Evolutionary conservation across 2,797 vertebrate genomes (phyloP), one percentile per base, ranked within the genome.

Genomic region (Numenius phaeopus): DNA sequence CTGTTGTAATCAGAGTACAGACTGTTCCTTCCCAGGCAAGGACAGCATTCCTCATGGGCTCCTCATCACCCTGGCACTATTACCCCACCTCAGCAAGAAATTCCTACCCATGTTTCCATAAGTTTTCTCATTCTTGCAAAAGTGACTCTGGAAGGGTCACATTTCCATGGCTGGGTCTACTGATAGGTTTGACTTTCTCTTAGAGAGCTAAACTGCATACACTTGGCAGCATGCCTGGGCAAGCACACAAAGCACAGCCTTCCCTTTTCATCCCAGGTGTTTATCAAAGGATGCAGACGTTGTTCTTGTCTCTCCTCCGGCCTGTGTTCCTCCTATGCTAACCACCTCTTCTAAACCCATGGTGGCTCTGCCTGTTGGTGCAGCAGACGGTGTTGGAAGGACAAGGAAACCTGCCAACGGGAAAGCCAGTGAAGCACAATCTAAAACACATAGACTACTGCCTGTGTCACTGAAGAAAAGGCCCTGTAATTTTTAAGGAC

Each of bases 41-140:
- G 55, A 78, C 64, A 87, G 39, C 90, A 92, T 97, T 97, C 85
- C 61, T 93, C 58, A 77, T 12, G 26, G 57, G 26, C 40, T 95
- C 5, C 55, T 97, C 96, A 95, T 84, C 79, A 70, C 29, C 44
- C 58, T 84, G 54, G 67, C 50, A 30, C 44, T 80, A 77, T 89
- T 86, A 75, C 87, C 18, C 73, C 69, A 94, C 72, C 52, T 94
- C 94, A 79, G 37, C 46, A 89, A 89, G 49, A 32, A 92, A 84
- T 61, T 87, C 59, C 93, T 89, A 59, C 46, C 95, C 70, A 64
- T 1, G 2, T 89, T 87, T 90, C 78, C 55, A 40, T 91, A 76
- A 11, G 0, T 86, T 65, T 87, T 90, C 34, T 93, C 69, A 16
- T 29, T 79, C 88, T 91, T 91, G 80, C 67, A 82, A 61, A 93